These are phyloP conservation scores for Hyaena hyaena DNA, from an alignment of 2,113 vertebrate species.

Conservation along the genomic window DNA sequence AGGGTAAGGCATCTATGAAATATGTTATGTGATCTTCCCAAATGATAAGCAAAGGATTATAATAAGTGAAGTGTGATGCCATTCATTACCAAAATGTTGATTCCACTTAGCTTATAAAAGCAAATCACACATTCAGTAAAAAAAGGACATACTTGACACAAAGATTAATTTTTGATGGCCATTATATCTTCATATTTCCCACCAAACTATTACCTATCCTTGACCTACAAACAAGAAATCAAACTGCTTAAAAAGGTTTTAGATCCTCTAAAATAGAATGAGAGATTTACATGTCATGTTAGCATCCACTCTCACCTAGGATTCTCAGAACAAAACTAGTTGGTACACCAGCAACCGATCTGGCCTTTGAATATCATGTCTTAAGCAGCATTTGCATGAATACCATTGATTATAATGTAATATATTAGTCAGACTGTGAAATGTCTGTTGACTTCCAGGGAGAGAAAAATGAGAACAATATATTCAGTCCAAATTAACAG, in stretches of 20 bases:
- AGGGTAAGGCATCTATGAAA: not conserved
- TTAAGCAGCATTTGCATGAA: not conserved
- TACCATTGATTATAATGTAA: not conserved
- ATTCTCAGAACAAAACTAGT: not conserved
- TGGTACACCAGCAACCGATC: not conserved
- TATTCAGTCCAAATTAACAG: not conserved
- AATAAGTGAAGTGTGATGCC: not conserved
- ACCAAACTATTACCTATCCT: not conserved
- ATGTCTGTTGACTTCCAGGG: not conserved
- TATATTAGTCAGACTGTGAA: not conserved
- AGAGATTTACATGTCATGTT: not conserved
- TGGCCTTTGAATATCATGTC: not conserved
- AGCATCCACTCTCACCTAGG: not conserved
- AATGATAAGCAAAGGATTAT: not conserved
- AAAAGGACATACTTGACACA: not conserved
- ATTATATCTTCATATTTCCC: not conserved
- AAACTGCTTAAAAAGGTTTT: not conserved
- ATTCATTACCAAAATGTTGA: slow-evolving; percentile 1
- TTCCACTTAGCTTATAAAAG: not conserved
- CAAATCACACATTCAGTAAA: not conserved
- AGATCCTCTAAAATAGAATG: not conserved
- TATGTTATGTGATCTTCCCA: not conserved
- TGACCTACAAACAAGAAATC: not conserved
- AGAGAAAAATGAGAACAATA: not conserved
- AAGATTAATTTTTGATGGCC: not conserved